Base-by-base conservation (phyloP, 2,888 invertebrate genomes). In the Gymnosoma rotundatum region DNA sequence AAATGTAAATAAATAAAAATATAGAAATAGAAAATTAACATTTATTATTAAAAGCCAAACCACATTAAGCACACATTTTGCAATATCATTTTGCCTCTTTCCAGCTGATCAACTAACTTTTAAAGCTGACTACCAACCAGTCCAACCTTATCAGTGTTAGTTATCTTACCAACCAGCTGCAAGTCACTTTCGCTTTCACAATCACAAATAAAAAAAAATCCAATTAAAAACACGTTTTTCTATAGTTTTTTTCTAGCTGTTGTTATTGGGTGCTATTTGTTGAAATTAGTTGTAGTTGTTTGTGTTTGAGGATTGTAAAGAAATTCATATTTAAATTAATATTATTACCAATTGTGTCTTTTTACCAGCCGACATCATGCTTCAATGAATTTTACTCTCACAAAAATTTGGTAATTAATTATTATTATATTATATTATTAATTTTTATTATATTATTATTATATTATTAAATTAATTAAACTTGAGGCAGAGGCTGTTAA, bases 101-200 rank as follows among this genome's bases (percentile, higher is more conserved):
- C 20, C 32, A 56, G 42, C 12, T 50, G 36, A 58, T 45, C 38
- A 56, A 74, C 63, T 54, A 54, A 42, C 66, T 60, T 36, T 54
- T 45, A 54, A 48, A 48, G 12, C 42, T 16, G 56, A 52, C 50
- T 50, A 64, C 25, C 63, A 42, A 69, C 7, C 42, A 1, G 21
- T 7, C 7, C 10, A 42, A 50, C 21, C 25, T 36, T 32, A 63
- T n/a, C 42, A 20, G 12, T 42, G 12, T 32, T 42, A 16, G 63
- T 63, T 38, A 58, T 72, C 25, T 54, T 66, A 67, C 9, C 48
- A 36, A 18, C 48, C 67, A 48, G 67, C 70, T 56, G 38, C 54
- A 66, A 52, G 64, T 45, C 80, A 80, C 83, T 84, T 84, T 84
- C 83, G 81, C 83, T 84, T 84, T 84, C 78, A 74, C 73, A 69